Conservation (phyloP, 2,888 invertebrate genomes). For the Lycophotia porphyrea region DNA sequence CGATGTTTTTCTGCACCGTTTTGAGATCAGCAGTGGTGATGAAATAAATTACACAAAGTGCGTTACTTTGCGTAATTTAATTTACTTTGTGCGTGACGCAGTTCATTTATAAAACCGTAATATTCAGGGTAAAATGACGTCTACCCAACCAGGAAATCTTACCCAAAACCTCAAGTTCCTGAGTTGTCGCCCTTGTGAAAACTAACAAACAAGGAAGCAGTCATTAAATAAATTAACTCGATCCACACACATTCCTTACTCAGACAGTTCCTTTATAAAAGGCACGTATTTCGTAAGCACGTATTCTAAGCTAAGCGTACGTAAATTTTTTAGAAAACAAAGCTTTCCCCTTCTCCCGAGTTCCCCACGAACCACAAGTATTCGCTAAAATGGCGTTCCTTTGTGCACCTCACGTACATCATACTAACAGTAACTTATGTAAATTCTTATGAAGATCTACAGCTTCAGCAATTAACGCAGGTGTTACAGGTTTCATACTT, state of each 20-base stretch:
- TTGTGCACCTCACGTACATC: constrained; percentile 35
- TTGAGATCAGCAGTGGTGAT: background rate
- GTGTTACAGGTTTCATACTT: constrained; percentile 18
- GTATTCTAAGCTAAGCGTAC: background rate
- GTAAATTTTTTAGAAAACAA: constrained; percentile 23
- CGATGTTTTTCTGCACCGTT: background rate
- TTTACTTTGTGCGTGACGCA: background rate
- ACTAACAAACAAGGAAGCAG: background rate
- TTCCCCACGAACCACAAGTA: background rate
- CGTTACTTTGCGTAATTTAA: background rate
- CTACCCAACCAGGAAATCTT: too few relatives aligned
- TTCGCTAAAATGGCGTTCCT: constrained; percentile 17
- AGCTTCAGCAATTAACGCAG: constrained; percentile 34
- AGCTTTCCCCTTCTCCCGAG: constrained; percentile 4
- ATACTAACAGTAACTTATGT: constrained; percentile 31
- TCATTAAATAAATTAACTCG: background rate
- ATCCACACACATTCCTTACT: background rate
- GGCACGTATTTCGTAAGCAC: background rate
- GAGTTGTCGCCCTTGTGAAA: background rate
- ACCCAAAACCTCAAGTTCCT: too few relatives aligned
- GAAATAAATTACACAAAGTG: background rate
- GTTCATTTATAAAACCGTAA: background rate
- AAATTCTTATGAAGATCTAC: constrained; percentile 18
- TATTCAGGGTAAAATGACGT: background rate
- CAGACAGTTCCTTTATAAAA: background rate